Percentiles rank a stretch among this genome's conserved stretches.
Conservation (phyloP, 1,140 invertebrate species). For the Macrobrachium nipponense region DNA sequence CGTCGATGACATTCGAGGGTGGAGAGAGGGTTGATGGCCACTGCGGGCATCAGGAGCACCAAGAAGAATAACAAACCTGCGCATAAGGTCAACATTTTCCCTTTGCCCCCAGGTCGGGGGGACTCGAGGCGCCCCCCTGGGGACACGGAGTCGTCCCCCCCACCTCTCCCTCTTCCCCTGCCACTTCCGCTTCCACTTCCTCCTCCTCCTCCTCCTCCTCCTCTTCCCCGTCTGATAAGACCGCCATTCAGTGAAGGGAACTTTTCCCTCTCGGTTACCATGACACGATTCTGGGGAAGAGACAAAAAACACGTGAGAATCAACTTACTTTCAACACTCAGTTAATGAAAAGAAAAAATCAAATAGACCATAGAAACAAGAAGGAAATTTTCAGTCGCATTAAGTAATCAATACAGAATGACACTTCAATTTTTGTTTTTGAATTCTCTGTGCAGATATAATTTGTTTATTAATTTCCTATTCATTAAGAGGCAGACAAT, state of each 20-base stretch:
- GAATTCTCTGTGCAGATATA: no score
- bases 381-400: no score
- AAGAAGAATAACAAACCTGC: conserved; percentile 7
- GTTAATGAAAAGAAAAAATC: no score
- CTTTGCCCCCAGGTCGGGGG: background rate
- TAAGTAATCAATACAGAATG: no score
- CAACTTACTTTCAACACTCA: no score
- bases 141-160: background rate
- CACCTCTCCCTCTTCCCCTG: background rate
- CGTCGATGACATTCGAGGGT: conserved; percentile 71
- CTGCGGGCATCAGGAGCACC: conserved; percentile 18
- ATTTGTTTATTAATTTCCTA: no score
- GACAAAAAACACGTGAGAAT: no score
- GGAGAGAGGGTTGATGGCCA: conserved; percentile 59
- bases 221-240: background rate
- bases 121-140: no score
- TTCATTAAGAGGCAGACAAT: no score
- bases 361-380: no score
- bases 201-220: background rate
- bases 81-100: conserved; percentile 11
- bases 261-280: background rate
- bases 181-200: conserved; percentile 10
- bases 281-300: background rate
- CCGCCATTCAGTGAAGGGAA: no score
- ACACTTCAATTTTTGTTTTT: no score